Conservation (phyloP, 2,113 vertebrate genomes). For the Scatophagus argus region DNA sequence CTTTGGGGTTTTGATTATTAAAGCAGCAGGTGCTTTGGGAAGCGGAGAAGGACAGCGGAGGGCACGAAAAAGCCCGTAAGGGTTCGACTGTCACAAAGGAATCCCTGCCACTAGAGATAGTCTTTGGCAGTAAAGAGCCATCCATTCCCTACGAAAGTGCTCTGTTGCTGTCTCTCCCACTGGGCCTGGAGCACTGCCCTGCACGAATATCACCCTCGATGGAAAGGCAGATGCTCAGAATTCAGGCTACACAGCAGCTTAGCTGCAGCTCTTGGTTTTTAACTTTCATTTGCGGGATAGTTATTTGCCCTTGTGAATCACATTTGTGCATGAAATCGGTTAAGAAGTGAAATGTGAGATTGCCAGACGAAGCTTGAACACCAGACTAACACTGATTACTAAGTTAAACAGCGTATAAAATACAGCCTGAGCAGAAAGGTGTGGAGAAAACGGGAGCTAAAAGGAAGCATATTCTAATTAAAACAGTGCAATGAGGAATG, state of each 20-base stretch:
- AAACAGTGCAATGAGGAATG: slow-evolving; percentile 22
- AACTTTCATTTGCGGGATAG: neutral
- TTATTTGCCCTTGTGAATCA: slow-evolving; percentile 38
- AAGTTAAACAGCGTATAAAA: slow-evolving; percentile 28
- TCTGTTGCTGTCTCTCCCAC: neutral
- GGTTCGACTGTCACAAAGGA: slow-evolving; percentile 3
- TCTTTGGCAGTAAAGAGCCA: slow-evolving; percentile 31
- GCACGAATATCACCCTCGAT: slow-evolving; percentile 11
- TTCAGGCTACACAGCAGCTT: slow-evolving; percentile 10
- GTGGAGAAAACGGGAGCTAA: neutral
- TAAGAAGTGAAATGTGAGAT: slow-evolving; percentile 46
- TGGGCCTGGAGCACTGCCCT: slow-evolving; percentile 16
- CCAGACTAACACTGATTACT: slow-evolving; percentile 48
- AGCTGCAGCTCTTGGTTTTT: slow-evolving; percentile 4
- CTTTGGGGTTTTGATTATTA: neutral
- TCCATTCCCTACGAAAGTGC: slow-evolving; percentile 10
- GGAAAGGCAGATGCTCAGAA: slow-evolving; percentile 18
- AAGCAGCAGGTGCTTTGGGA: neutral
- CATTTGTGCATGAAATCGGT: slow-evolving; percentile 27
- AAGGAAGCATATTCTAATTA: slow-evolving; percentile 10
- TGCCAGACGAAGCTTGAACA: neutral
- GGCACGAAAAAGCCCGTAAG: neutral
- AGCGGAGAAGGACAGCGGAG: neutral
- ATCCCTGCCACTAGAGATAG: slow-evolving; percentile 29
- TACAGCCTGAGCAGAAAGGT: neutral